Evolutionary conservation across 2,888 invertebrate species (phyloP).

Genomic region (Morinoia aosen): DNA sequence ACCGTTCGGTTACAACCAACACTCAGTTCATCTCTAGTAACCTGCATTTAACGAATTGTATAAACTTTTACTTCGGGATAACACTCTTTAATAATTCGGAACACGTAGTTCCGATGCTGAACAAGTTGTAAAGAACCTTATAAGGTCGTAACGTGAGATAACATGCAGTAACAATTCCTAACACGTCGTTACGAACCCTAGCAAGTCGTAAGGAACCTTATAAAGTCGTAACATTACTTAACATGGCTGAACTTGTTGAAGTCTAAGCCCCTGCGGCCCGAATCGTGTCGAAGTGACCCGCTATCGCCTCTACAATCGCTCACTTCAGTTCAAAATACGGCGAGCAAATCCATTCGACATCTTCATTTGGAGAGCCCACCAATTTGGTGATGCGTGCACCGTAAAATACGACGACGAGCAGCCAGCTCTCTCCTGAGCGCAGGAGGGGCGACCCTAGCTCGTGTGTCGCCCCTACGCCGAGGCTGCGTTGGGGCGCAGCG

Average conservation of each 20-base stretch:
- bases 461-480: not conserved
- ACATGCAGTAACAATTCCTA: slow-evolving; percentile 9
- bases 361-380: slow-evolving; percentile 55
- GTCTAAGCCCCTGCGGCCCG: slow-evolving; percentile 38
- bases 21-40: not conserved
- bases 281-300: slow-evolving; percentile 39
- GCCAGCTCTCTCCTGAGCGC: not conserved
- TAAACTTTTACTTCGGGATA: not conserved
- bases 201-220: slow-evolving; percentile 35
- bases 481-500: not conserved
- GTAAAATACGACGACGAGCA: slow-evolving; percentile 43
- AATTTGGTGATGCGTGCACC: slow-evolving; percentile 53
- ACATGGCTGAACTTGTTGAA: slow-evolving; percentile 34
- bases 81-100: not conserved
- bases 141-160: slow-evolving; percentile 19
- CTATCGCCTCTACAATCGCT: slow-evolving; percentile 51
- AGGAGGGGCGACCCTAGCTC: not conserved
- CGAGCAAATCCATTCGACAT: slow-evolving; percentile 56
- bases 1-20: not conserved
- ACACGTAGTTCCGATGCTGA: not conserved
- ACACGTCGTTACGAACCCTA: slow-evolving; percentile 26
- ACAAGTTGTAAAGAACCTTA: slow-evolving; percentile 13
- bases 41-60: not conserved
- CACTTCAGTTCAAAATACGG: slow-evolving; percentile 53
- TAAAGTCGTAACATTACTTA: slow-evolving; percentile 41